These are phyloP conservation scores for Pampusana beccarii DNA, from an alignment of 2,113 vertebrate species.

Conservation along the genomic window DNA sequence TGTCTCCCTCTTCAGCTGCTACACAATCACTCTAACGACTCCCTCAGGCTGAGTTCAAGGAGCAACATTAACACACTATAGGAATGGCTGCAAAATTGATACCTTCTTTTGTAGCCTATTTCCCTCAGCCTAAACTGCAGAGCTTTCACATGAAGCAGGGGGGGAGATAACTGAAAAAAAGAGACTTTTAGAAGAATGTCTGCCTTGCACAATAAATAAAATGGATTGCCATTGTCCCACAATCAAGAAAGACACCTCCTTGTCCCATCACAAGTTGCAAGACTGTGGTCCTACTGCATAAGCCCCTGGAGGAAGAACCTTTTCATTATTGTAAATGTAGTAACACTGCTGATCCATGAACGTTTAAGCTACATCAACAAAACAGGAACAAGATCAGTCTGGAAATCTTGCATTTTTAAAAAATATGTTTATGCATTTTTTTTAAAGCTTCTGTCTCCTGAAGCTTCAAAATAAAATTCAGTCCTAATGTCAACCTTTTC, in stretches of 20 bases:
- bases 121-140: neutral
- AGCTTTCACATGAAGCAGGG: neutral
- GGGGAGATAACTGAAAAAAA: neutral
- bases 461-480: neutral
- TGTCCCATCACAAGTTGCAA: neutral
- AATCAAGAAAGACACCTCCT: neutral
- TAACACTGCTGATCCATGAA: neutral
- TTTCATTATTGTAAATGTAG: fast-evolving
- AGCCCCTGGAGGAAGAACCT: neutral
- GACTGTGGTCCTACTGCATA: neutral
- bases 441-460: neutral
- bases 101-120: neutral
- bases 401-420: neutral
- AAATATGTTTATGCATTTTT: fast-evolving
- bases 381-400: neutral
- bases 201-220: neutral
- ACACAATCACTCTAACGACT: neutral
- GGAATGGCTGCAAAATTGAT: neutral
- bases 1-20: neutral
- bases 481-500: neutral
- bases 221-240: neutral
- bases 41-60: neutral
- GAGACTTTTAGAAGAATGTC: neutral
- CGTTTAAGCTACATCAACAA: neutral
- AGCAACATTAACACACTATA: neutral